Percentiles rank a stretch among this genome's conserved stretches.
Conservation (phyloP, 2,888 invertebrate species). For the Pachycephus smyrnensis region DNA sequence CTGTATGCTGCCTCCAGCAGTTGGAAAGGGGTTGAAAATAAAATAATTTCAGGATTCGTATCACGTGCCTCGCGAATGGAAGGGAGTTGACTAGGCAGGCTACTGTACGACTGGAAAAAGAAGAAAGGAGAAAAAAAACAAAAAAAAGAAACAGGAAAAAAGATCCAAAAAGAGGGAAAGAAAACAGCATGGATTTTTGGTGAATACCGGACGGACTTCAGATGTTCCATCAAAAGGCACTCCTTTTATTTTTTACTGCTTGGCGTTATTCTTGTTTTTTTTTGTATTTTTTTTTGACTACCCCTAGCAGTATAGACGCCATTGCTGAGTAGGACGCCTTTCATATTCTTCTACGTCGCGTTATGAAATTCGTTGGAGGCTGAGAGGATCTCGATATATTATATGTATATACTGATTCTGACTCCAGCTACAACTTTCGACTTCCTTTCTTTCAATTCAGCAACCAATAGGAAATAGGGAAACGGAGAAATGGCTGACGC, state of each 20-base stretch:
- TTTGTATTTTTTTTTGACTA: background rate
- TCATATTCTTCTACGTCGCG: slow-evolving; percentile 29
- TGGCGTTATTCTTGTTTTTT: background rate
- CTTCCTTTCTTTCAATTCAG: background rate
- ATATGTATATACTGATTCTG: slow-evolving; percentile 2
- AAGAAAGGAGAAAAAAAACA: background rate
- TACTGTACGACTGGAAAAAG: background rate
- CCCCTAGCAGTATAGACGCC: background rate
- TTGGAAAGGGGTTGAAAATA: slow-evolving; percentile 55
- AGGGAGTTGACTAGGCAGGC: slow-evolving; percentile 20
- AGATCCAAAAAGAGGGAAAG: background rate
- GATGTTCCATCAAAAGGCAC: background rate
- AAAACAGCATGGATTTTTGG: background rate
- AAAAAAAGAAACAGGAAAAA: background rate
- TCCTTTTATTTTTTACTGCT: background rate
- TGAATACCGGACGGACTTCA: background rate
- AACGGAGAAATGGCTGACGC: background rate
- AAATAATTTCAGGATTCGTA: slow-evolving; percentile 55
- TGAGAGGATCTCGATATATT: slow-evolving; percentile 29
- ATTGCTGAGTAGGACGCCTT: background rate
- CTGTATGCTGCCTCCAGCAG: background rate
- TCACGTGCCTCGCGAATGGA: slow-evolving; percentile 49
- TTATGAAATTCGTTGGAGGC: slow-evolving; percentile 42
- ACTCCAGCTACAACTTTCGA: background rate
- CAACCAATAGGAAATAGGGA: background rate